A percentile compares a stretch with the other conserved stretches of the same genome.
These are phyloP conservation scores for Calephelis perditalis DNA, from an alignment of 2,888 invertebrate genomes.

Conservation along the genomic window DNA sequence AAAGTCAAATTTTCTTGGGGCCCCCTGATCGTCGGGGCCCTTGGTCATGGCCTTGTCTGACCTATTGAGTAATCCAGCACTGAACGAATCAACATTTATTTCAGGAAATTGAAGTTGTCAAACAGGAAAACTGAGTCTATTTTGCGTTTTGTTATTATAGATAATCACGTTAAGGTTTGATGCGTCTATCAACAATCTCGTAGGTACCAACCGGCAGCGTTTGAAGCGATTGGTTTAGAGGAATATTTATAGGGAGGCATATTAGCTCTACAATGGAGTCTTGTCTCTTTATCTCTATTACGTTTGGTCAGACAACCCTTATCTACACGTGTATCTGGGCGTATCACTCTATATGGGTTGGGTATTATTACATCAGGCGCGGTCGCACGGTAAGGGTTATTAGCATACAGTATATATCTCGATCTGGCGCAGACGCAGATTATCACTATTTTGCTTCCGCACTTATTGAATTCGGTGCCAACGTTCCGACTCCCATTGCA, in stretches of 20 bases:
- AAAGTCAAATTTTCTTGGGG: no score
- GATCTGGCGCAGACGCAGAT: constrained; percentile 63
- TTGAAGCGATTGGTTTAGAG: constrained; percentile 28
- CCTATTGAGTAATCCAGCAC: no score
- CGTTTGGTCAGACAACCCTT: constrained; percentile 51
- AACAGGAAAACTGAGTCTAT: constrained; percentile 52
- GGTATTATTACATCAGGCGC: constrained; percentile 72
- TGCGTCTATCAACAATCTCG: constrained; percentile 38
- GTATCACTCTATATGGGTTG: constrained; percentile 72
- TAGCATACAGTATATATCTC: constrained; percentile 75
- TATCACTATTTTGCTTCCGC: constrained; percentile 59
- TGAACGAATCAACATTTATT: constrained; percentile 26
- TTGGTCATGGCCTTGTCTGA: no score
- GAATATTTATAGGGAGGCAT: constrained; percentile 31
- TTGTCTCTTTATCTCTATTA: constrained; percentile 71
- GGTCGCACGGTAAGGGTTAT: constrained; percentile 70
- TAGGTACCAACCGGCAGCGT: constrained; percentile 23
- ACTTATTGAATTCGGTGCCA: constrained; percentile 66
- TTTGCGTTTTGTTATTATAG: constrained; percentile 47
- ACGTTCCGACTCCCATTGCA: constrained; percentile 55
- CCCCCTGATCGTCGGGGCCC: no score
- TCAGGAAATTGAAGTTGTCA: constrained; percentile 47
- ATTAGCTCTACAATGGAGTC: constrained; percentile 39
- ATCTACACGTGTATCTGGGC: constrained; percentile 71
- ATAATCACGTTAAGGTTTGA: constrained; percentile 42